Conservation (phyloP, 2,888 invertebrate species). For the Drosophila anomelani region DNA sequence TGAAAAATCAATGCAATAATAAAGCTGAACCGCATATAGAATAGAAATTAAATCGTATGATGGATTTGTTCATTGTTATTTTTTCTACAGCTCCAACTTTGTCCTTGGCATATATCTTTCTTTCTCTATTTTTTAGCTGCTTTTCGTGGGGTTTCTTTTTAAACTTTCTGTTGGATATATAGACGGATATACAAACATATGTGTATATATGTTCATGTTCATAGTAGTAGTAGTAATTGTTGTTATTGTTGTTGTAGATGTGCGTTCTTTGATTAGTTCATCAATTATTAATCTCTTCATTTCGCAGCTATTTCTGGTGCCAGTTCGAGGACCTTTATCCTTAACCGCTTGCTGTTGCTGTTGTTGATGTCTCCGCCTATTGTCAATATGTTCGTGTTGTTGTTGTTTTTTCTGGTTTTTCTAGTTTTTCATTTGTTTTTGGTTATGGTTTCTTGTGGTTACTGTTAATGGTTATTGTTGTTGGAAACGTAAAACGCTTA, state of each 20-base stretch:
- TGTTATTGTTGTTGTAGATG: slow-evolving; percentile 27
- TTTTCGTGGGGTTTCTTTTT: slow-evolving; percentile 5
- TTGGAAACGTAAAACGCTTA: slow-evolving; percentile 43
- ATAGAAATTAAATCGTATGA: slow-evolving; percentile 84
- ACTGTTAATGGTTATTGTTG: slow-evolving; percentile 42
- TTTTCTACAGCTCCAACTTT: slow-evolving; percentile 21
- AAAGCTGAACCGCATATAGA: slow-evolving; percentile 85
- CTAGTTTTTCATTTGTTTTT: slow-evolving; percentile 31
- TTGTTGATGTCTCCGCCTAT: slow-evolving; percentile 27
- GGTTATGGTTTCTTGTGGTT: slow-evolving; percentile 36
- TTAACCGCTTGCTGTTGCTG: background rate
- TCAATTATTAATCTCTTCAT: slow-evolving; percentile 30
- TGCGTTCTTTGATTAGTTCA: slow-evolving; percentile 45
- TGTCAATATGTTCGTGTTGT: slow-evolving; percentile 38
- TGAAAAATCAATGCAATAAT: slow-evolving; percentile 81
- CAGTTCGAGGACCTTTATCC: slow-evolving; percentile 22
- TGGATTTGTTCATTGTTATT: slow-evolving; percentile 60
- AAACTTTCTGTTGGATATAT: slow-evolving; percentile 13
- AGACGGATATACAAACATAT: slow-evolving; percentile 15
- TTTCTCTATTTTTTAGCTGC: slow-evolving; percentile 3
- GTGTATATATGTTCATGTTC: slow-evolving; percentile 27
- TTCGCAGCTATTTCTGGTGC: slow-evolving; percentile 34
- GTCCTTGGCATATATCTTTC: slow-evolving; percentile 2
- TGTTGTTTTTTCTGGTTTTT: too few species aligned
- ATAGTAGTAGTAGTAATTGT: slow-evolving; percentile 8